A percentile compares a stretch with the other conserved stretches of the same genome.
phyloP scores from a whole-genome alignment of 64 coral and sea anemone genomes.

The Trachythela sp. region DNA sequence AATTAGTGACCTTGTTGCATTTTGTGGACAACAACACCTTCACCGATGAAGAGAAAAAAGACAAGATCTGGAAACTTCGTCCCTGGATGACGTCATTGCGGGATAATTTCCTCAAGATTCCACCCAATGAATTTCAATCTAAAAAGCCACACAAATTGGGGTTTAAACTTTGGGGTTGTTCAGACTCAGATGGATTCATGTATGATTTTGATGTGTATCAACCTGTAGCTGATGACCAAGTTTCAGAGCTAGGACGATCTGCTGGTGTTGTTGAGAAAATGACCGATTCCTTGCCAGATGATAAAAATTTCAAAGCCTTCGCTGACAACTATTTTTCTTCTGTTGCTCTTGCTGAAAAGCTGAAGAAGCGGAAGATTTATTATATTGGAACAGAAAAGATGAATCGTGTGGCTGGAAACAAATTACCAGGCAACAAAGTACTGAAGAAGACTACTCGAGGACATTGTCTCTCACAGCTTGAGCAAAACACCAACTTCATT shows the following conservation, averaged over 20 bases:
- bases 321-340: not conserved
- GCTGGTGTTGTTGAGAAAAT: not conserved
- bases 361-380: not conserved
- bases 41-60: not conserved
- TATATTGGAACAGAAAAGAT: not conserved
- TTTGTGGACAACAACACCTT: not conserved
- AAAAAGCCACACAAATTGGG: slow-evolving; percentile 1
- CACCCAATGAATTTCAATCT: not conserved
- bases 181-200: not conserved
- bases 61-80: not conserved
- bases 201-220: slow-evolving; percentile 3
- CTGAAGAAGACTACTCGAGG: not conserved
- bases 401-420: not conserved
- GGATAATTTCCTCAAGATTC: not conserved
- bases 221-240: not conserved
- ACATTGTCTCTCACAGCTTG: not conserved
- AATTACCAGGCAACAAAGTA: not conserved
- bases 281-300: not conserved
- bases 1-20: not conserved
- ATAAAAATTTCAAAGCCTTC: not conserved
- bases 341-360: not conserved
- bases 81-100: not conserved
- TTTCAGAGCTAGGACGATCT: not conserved
- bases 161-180: not conserved
- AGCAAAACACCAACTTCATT: not conserved